These are phyloP conservation scores for Neolamprologus devosi DNA, from an alignment of 2,113 vertebrate species.

Conservation along the genomic window DNA sequence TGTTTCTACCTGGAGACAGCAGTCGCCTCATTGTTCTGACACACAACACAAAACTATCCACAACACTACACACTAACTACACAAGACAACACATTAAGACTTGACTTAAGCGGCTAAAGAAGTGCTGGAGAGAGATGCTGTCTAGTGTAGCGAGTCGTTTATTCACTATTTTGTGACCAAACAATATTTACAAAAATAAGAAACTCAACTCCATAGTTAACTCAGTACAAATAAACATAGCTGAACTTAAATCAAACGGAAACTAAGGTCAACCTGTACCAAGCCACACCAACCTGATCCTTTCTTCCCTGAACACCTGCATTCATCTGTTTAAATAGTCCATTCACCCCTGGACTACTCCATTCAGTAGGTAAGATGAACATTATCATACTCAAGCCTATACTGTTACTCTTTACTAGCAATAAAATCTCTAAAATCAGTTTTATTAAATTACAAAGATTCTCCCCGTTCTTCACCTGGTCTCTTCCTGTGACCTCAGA, in stretches of 20 bases:
- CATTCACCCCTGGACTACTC: neutral
- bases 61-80: too few relatives aligned
- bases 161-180: neutral
- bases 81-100: too few relatives aligned
- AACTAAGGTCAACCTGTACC: accelerated
- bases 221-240: neutral
- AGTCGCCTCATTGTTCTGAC: too few relatives aligned
- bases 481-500: too few relatives aligned
- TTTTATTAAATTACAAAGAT: too few relatives aligned
- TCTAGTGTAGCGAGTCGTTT: accelerated
- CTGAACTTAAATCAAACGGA: accelerated
- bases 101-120: neutral
- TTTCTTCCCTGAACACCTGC: neutral
- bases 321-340: neutral
- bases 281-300: accelerated
- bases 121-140: accelerated
- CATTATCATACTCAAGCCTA: neutral
- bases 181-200: neutral
- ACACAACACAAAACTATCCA: too few relatives aligned
- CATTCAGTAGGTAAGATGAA: neutral
- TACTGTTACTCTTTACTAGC: neutral
- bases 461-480: too few relatives aligned
- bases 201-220: neutral
- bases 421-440: neutral
- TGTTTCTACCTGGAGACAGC: too few relatives aligned